Base-by-base conservation (phyloP, 2,113 vertebrate genomes). In the Urocynchramus pylzowi region DNA sequence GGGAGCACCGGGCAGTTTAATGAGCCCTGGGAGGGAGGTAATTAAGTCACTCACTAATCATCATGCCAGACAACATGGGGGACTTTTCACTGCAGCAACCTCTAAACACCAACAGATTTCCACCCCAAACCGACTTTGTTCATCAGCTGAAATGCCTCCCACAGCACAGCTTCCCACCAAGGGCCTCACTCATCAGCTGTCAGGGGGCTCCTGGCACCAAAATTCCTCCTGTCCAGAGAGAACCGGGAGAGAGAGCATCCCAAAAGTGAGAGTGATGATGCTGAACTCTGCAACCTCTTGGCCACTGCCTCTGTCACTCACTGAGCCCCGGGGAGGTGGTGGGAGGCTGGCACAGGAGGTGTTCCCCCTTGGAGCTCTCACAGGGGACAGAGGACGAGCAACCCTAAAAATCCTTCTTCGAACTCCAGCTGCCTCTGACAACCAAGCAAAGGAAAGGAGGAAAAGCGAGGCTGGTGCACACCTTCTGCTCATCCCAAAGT, bases 321-420 rank as follows among this genome's bases (percentile, higher is more conserved):
- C 6, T 0, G 4, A 77, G 42, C 13, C 35, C 50, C 0, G 0
- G 18, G 33, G 56, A 88, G 14, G 47, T 8, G 41, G 5, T 37
- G 35, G 47, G 6, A 61, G 21, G 39, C 5, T 10, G 9, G 41
- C 56, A 74, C 18, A 28, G 50, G 52, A 35, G 64, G 11, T 3
- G 22, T 57, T 14, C 60, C 42, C 41, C 57, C 65, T 8, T 2
- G 9, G n/a, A 12, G 28, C 41, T 47, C 54, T 41, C 41, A 14
- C 45, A 21, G 23, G 18, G 30, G 20, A 73, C 28, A n/a, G 20
- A n/a, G 65, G 26, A 44, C 31, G 28, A 60, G 52, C 35, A 50
- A 14, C 16, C 16, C 14, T 7, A 44, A 49, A 70, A 64, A 73
- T 27, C 54, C 44, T 53, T 42, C 50, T 49, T 63, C 39, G 1